Evolutionary conservation across 1,140 invertebrate species (phyloP), one percentile per base, ranked within the genome.

Genomic region (Phortica variegata): DNA sequence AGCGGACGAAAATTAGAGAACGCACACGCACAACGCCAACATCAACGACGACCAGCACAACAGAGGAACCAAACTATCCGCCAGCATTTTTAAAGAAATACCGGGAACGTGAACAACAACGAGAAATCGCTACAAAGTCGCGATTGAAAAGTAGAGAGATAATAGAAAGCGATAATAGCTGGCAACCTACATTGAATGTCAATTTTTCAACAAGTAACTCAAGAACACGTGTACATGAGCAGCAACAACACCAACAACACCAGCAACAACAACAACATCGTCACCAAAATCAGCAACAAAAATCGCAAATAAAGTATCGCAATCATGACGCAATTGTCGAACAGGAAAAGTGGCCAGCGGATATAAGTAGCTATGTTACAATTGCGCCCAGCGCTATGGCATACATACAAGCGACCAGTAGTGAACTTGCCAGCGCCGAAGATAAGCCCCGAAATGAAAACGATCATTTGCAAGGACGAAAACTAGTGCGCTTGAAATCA

Each of bases 61-160:
- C 62, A 9, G 70, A 73, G 23, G 45, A 49, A 7, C 70, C 70
- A 17, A 73, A 73, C 19, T 73, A 73, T 60, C 70, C 70, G 0
- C 20, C 62, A 0, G 37, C 50, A 2, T 73, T 60, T 39, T 36
- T 73, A 0, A 70, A 70, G 40, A 70, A 65, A 26, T 60, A 43
- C 29, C 54, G 63, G 9, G 63, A 69, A 39, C 49, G 61, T 1
- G 63, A 62, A 9, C 5, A 49, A 54, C 1, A 38, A 16, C 36
- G n/a, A 56, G 38, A 0, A 66, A 66, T 7, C 33, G 47, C 10
- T 8, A 58, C 1, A 56, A 66, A n/a, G n/a, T n/a, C n/a, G n/a
- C n/a, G n/a, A n/a, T n/a, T n/a, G 23, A 26, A 26, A n/a, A n/a
- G n/a, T n/a, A n/a, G n/a, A n/a, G n/a, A n/a, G n/a, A n/a, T n/a